A percentile compares a stretch with the other conserved stretches of the same genome.
These are phyloP conservation scores for Pseudobourletiella spinata DNA, from an alignment of 1,140 invertebrate genomes.

Conservation along the genomic window DNA sequence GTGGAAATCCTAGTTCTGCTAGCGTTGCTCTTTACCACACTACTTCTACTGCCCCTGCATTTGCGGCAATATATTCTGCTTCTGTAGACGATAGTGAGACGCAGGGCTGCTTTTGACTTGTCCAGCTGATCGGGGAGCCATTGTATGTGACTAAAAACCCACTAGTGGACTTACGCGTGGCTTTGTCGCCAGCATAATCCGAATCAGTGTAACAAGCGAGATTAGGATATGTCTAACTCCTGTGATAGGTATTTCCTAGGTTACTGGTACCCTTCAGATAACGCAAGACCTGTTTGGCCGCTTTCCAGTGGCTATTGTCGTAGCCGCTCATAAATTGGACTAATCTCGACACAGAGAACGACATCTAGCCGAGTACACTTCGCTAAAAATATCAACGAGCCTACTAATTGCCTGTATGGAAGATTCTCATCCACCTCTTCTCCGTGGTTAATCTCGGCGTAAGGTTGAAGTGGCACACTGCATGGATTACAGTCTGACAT, in stretches of 20 bases:
- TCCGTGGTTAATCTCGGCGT: conserved; percentile 3
- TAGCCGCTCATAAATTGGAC: conserved; percentile 25
- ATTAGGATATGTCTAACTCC: conserved; percentile 9
- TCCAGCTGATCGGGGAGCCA: conserved; percentile 33
- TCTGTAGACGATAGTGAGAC: conserved; percentile 41
- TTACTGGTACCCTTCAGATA: conserved; percentile 41
- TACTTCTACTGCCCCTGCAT: not conserved
- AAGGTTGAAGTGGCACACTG: conserved; percentile 15
- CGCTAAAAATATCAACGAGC: conserved; percentile 40
- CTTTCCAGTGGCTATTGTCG: conserved; percentile 27
- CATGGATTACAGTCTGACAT: conserved; percentile 13
- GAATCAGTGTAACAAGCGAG: conserved; percentile 41
- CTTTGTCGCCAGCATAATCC: conserved; percentile 37
- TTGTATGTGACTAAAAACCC: not conserved
- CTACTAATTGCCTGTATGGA: conserved; percentile 37
- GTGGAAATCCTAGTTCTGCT: not conserved
- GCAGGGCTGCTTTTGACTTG: conserved; percentile 40
- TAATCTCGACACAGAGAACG: conserved; percentile 34
- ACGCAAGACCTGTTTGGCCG: conserved; percentile 29
- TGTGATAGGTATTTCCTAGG: conserved; percentile 23
- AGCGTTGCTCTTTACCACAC: not conserved
- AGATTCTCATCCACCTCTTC: not conserved
- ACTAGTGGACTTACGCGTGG: not conserved
- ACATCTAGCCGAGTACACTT: conserved; percentile 40
- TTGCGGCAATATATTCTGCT: not conserved